These are phyloP conservation scores for Burhinus oedicnemus DNA, from an alignment of 2,113 vertebrate species.

Conservation along the genomic window DNA sequence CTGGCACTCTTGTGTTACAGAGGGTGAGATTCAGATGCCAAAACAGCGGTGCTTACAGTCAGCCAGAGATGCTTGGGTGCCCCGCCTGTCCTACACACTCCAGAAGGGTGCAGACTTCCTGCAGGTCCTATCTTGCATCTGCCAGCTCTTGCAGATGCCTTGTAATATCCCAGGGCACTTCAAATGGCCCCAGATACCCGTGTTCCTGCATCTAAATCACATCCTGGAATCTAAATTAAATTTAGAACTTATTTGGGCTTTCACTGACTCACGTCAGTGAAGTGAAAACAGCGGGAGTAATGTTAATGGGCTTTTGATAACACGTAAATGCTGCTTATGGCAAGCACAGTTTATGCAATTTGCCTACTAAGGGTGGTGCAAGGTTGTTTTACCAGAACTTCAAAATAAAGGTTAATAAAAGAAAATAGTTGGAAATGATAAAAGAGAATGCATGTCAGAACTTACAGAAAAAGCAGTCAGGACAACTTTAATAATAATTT, in stretches of 20 bases:
- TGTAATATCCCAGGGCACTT: background rate
- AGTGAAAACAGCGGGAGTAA: constrained; percentile 31
- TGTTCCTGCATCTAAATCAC: background rate
- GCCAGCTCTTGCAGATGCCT: background rate
- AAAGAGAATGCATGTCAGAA: background rate
- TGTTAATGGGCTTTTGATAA: constrained; percentile 34
- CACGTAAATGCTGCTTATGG: background rate
- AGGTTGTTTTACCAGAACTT: background rate
- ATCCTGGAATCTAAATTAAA: constrained; percentile 18
- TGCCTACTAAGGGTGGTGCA: background rate
- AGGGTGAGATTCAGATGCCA: background rate
- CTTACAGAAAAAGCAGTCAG: background rate
- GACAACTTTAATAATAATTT: background rate
- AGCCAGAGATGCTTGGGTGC: background rate
- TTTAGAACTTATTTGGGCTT: constrained; percentile 25
- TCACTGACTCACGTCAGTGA: background rate
- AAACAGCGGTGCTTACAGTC: background rate
- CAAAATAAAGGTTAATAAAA: background rate
- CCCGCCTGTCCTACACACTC: background rate
- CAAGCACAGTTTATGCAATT: background rate
- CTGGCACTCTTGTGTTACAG: background rate
- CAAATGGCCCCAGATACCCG: background rate
- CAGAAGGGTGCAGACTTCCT: background rate
- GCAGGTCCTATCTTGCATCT: background rate
- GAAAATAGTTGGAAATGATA: background rate